These are phyloP conservation scores for Aplocera efformata DNA, from an alignment of 2,888 invertebrate species.

Conservation along the genomic window DNA sequence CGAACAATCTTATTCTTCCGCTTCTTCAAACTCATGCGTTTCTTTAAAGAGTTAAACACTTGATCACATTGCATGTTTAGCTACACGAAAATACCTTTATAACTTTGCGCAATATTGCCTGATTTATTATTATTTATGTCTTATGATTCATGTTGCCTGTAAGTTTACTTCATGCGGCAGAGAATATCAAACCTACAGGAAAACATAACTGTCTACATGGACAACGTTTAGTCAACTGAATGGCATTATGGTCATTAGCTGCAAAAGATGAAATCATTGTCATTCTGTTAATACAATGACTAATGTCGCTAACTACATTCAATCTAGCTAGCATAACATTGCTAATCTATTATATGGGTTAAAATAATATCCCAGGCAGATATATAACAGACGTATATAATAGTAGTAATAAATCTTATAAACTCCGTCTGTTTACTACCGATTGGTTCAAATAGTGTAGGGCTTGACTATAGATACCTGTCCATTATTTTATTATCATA, in stretches of 20 bases:
- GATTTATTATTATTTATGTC: slow-evolving; percentile 3
- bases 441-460: no score
- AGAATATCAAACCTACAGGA: slow-evolving; percentile 1
- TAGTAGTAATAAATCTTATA: no score
- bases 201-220: slow-evolving; percentile 40
- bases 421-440: no score
- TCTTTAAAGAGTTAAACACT: slow-evolving; percentile 46
- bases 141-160: neutral
- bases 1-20: slow-evolving; percentile 33
- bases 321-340: no score
- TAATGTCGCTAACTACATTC: slow-evolving; percentile 6
- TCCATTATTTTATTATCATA: no score
- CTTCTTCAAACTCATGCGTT: slow-evolving; percentile 50
- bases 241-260: slow-evolving; percentile 11
- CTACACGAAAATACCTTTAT: neutral
- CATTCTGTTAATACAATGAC: slow-evolving; percentile 18
- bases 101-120: neutral
- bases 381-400: no score
- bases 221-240: slow-evolving; percentile 47
- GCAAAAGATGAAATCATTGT: slow-evolving; percentile 24
- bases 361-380: neutral
- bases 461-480: no score
- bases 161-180: neutral
- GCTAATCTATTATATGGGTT: no score
- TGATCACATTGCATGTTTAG: slow-evolving; percentile 28